Evolutionary conservation across 2,113 vertebrate genomes (phyloP).

Genomic region (Centropus unirufus): DNA sequence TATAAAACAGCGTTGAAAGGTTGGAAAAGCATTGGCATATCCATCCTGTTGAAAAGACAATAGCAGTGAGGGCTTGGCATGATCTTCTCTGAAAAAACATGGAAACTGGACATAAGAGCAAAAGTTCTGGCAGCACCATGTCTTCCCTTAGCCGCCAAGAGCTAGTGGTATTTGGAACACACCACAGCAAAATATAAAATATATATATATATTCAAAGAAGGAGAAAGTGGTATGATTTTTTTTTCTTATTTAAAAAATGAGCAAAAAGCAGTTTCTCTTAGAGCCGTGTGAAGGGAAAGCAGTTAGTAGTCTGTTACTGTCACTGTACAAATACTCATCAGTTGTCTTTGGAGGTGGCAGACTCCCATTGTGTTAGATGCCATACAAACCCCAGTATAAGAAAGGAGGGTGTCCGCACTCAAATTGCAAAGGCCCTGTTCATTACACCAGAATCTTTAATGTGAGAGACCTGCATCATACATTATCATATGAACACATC

Average conservation of each 20-base stretch:
- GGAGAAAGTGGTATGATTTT: background rate
- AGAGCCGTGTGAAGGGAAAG: background rate
- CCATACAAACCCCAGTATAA: background rate
- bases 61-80: constrained; percentile 12
- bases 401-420: background rate
- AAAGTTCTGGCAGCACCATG: constrained; percentile 3
- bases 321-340: background rate
- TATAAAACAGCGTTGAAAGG: background rate
- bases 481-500: background rate
- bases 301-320: background rate
- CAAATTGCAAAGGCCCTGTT: background rate
- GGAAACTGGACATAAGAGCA: constrained; percentile 33
- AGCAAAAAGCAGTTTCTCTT: constrained; percentile 14
- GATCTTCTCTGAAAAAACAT: constrained; percentile 8
- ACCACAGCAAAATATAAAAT: background rate
- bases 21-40: background rate
- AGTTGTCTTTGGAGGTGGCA: background rate
- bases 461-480: background rate
- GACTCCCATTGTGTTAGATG: background rate
- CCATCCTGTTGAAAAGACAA: constrained; percentile 31
- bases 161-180: background rate
- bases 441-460: background rate
- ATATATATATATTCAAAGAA: background rate
- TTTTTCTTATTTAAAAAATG: background rate
- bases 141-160: background rate